phyloP scores from a whole-genome alignment of 2,113 vertebrate genomes.

The Galeopterus variegatus region DNA sequence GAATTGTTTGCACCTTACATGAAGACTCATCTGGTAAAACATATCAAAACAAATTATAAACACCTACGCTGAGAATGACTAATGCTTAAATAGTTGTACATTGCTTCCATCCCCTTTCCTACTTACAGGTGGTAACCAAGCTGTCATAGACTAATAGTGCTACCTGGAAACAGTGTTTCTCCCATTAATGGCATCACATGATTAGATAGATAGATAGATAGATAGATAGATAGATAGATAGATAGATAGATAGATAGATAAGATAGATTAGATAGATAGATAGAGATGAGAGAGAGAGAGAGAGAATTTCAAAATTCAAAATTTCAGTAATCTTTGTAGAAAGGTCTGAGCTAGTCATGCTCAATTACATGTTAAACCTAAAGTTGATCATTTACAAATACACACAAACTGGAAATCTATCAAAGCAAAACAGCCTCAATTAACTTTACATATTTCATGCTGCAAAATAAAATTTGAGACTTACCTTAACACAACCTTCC shows the following conservation, averaged over 20 bases:
- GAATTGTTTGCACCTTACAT: conserved; percentile 40
- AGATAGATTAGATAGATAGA: too few species aligned
- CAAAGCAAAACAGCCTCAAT: conserved; percentile 36
- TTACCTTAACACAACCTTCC: conserved; percentile 88
- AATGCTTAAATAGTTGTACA: background rate
- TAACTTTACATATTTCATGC: conserved; percentile 29
- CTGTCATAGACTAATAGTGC: background rate
- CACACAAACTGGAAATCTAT: conserved; percentile 37
- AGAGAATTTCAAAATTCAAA: background rate
- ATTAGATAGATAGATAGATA: too few species aligned
- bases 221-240: too few species aligned
- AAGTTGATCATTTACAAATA: conserved; percentile 48
- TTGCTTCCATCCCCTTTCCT: background rate
- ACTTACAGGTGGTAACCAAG: background rate
- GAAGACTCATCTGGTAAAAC: conserved; percentile 43
- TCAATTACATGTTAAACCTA: conserved; percentile 20
- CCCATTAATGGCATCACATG: background rate
- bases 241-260: too few species aligned
- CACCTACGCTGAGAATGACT: background rate
- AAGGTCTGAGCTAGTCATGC: background rate
- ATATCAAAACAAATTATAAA: conserved; percentile 56
- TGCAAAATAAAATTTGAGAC: conserved; percentile 64
- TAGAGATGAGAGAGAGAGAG: too few species aligned
- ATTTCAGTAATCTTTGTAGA: background rate
- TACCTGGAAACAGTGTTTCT: background rate